Base-by-base conservation (phyloP, 2,113 vertebrate genomes). In the Desmodus rotundus region DNA sequence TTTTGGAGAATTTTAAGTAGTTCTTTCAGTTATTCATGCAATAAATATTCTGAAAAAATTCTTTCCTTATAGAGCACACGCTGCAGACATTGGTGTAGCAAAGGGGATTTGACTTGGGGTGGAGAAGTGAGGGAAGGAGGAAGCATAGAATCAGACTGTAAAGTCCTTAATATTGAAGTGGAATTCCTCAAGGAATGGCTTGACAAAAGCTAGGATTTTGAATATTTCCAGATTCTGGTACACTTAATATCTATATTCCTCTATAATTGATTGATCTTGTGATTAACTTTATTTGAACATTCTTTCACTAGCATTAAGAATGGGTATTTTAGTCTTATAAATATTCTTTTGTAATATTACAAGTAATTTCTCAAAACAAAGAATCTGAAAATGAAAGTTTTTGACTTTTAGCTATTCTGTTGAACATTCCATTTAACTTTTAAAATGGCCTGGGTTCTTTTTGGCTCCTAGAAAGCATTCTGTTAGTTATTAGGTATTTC, bases 1-100 rank as follows among this genome's bases (percentile, higher is more conserved):
- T 77, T 92, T 85, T 72, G 47, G 68, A 95, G 84, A 93, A 89
- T 68, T 95, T 88, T 83, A 88, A 96, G 12, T 93, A 82, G 5
- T 88, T 93, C 26, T 73, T 94, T 77, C 47, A 81, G 47, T 84
- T 82, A 74, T 41, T 92, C 54, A 41, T 70, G 10, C 13, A 63
- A 8, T 87, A 86, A 91, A 47, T 87, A 72, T 88, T 85, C 73
- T 94, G 38, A 58, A 92, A 74, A 87, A 88, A 82, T 11, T 83
- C 31, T 72, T 67, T 93, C 54, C 24, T 84, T 26, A 73, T 92
- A 76, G 26, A 80, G n/a, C 41, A 54, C 38, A 43, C 58, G 43
- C 31, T 65, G 43, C 31, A 67, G 67, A 28, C 73, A 80, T 74
- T 92, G 31, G 3, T 78, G 2, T 85, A 92, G 52, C 70, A 65